These are phyloP conservation scores for Napeogenes inachia DNA, from an alignment of 2,888 invertebrate genomes.

Conservation along the genomic window DNA sequence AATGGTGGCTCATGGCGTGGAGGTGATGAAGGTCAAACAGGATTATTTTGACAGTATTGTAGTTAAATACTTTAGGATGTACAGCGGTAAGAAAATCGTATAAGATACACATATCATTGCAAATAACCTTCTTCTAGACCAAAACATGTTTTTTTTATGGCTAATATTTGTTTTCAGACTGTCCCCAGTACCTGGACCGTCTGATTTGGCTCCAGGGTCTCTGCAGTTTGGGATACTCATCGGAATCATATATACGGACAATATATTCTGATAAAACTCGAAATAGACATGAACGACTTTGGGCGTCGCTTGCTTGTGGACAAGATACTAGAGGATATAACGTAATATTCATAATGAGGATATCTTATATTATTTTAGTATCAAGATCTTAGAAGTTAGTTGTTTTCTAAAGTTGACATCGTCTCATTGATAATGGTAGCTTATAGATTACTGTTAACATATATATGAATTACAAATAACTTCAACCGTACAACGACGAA, in stretches of 20 bases:
- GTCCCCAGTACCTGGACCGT: slow-evolving; percentile 80
- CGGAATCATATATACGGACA: slow-evolving; percentile 56
- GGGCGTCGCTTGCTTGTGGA: slow-evolving; percentile 79
- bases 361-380: too few species aligned
- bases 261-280: slow-evolving; percentile 57
- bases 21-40: slow-evolving; percentile 69
- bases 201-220: slow-evolving; percentile 85
- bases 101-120: not conserved
- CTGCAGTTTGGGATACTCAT: slow-evolving; percentile 74
- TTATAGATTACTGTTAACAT: too few species aligned
- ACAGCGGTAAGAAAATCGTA: slow-evolving; percentile 76
- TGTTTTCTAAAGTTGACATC: too few species aligned
- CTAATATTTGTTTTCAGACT: slow-evolving; percentile 64
- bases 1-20: slow-evolving; percentile 80
- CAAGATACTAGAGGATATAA: slow-evolving; percentile 30
- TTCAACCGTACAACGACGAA: too few species aligned
- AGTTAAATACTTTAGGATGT: slow-evolving; percentile 83
- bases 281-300: slow-evolving; percentile 80
- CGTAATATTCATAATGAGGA: slow-evolving; percentile 18
- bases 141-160: not conserved
- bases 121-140: not conserved
- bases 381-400: too few species aligned
- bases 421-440: too few species aligned
- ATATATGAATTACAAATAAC: too few species aligned
- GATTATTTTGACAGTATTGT: slow-evolving; percentile 84